Percentiles rank a stretch among this genome's conserved stretches.
Conservation (phyloP, 2,888 invertebrate genomes). For the Rambutsinella grinnellia region DNA sequence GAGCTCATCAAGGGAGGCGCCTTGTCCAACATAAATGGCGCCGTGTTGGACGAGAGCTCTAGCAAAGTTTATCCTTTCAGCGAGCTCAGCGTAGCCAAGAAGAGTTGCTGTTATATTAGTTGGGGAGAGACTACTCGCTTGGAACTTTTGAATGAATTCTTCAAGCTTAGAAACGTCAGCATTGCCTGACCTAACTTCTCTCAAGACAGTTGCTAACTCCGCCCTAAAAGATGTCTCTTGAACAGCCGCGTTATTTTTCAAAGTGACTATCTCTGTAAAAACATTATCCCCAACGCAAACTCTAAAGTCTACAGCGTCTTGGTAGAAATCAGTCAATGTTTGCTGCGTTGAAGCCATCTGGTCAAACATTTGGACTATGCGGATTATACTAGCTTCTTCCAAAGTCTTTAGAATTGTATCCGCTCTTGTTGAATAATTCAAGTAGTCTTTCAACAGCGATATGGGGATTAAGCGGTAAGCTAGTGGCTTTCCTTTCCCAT, state of each 20-base stretch:
- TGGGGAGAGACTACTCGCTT: neutral
- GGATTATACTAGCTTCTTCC: slow-evolving; percentile 15
- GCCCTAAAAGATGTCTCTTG: slow-evolving; percentile 12
- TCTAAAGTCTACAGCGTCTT: slow-evolving; percentile 13
- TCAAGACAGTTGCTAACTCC: neutral
- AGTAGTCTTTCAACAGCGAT: slow-evolving; percentile 14
- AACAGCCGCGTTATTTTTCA: neutral
- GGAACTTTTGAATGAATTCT: neutral
- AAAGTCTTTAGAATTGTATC: slow-evolving; percentile 3
- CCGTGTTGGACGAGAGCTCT: neutral
- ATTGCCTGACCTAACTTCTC: neutral
- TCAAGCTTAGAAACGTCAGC: neutral
- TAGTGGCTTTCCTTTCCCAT: slow-evolving; percentile 36
- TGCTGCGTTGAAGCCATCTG: slow-evolving; percentile 2
- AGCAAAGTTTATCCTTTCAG: slow-evolving; percentile 9
- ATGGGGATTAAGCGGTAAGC: slow-evolving; percentile 26
- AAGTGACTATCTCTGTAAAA: no score
- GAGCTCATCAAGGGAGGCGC: neutral
- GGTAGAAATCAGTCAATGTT: slow-evolving; percentile 19
- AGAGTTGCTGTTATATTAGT: neutral
- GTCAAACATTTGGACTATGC: slow-evolving; percentile 26
- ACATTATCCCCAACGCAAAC: slow-evolving; percentile 4
- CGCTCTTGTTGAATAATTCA: neutral
- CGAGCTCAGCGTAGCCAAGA: neutral
- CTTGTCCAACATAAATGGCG: slow-evolving; percentile 19